Evolutionary conservation across 2,113 vertebrate genomes (phyloP).

Genomic region (Paralichthys olivaceus): DNA sequence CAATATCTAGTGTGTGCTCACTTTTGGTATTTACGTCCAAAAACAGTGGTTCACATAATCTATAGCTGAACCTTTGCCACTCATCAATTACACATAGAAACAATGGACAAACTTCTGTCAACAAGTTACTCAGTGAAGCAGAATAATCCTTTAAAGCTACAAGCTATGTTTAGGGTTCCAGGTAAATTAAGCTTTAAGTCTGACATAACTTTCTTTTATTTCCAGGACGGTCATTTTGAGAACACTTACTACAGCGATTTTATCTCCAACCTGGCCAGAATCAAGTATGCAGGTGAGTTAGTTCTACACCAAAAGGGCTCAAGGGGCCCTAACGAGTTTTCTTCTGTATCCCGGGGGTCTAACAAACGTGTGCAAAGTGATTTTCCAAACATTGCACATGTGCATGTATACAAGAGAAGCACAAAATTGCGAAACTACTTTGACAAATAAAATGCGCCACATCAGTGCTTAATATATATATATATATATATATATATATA

Average conservation of each 20-base stretch:
- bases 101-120: too few species aligned
- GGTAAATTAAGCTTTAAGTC: not conserved
- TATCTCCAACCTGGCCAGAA: conserved; percentile 84
- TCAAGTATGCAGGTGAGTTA: conserved; percentile 87
- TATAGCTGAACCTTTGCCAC: too few species aligned
- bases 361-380: not conserved
- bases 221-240: conserved; percentile 87
- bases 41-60: too few species aligned
- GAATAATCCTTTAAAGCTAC: not conserved
- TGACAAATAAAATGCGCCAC: too few species aligned
- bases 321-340: not conserved
- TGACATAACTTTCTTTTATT: conserved; percentile 27
- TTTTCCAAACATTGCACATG: not conserved
- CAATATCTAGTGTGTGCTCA: too few species aligned
- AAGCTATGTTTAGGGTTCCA: not conserved
- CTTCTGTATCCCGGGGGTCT: not conserved
- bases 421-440: too few species aligned
- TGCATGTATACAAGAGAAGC: not conserved
- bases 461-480: too few species aligned
- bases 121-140: not conserved
- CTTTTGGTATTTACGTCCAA: too few species aligned
- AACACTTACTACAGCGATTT: conserved; percentile 93
- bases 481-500: too few species aligned
- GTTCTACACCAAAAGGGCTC: not conserved
- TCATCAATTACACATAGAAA: too few species aligned